Conservation (phyloP, 1,140 invertebrate genomes). For the Ruditapes philippinarum region DNA sequence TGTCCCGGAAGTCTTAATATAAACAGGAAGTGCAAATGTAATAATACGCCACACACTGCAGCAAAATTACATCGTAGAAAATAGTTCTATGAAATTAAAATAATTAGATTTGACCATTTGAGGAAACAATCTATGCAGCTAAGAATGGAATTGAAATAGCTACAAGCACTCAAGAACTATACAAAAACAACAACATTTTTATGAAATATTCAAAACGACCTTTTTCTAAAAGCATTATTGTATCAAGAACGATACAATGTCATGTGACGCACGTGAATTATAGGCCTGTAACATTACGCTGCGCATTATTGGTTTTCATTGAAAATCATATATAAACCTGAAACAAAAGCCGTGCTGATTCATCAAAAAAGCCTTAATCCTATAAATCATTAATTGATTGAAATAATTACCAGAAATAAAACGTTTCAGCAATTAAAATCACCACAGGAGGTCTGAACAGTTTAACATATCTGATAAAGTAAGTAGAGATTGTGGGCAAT, state of each 20-base stretch:
- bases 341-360: neutral
- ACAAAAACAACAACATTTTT: no score
- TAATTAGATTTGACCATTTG: neutral
- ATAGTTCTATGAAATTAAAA: neutral
- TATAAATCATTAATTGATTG: constrained; percentile 25
- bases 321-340: neutral
- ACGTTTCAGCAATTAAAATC: constrained; percentile 22
- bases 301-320: neutral
- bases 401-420: constrained; percentile 7
- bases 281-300: neutral
- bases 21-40: constrained; percentile 6
- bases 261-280: neutral
- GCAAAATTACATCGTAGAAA: neutral
- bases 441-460: neutral
- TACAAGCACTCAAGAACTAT: neutral
- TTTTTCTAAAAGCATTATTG: no score
- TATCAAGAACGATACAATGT: no score
- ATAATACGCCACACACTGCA: neutral
- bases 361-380: constrained; percentile 16
- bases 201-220: no score
- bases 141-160: neutral
- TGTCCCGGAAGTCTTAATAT: neutral
- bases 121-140: neutral
- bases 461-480: neutral
- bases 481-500: no score